phyloP scores from a whole-genome alignment of 2,888 invertebrate genomes.

The Germaria angustata region DNA sequence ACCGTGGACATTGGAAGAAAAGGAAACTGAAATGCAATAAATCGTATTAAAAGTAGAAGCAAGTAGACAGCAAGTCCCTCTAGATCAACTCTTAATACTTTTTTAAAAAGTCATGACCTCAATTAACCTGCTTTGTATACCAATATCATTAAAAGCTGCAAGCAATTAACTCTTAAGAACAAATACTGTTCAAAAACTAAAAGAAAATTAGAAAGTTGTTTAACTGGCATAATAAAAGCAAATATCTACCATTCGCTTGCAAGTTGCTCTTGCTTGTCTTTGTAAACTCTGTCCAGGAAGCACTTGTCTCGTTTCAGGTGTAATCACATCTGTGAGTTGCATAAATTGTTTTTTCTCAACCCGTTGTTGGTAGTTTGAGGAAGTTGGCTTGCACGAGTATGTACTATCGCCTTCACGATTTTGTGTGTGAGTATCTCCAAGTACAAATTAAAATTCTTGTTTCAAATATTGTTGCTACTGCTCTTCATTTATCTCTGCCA shows the following conservation, averaged over 20 bases:
- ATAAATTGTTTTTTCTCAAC: constrained; percentile 2
- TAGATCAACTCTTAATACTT: neutral
- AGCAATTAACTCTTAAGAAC: neutral
- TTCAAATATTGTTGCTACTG: neutral
- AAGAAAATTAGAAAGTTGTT: neutral
- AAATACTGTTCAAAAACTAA: neutral
- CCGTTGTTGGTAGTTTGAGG: neutral
- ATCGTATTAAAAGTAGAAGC: neutral
- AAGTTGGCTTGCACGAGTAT: neutral
- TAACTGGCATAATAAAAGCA: neutral
- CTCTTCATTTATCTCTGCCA: constrained; percentile 28
- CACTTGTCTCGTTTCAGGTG: neutral
- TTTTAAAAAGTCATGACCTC: neutral
- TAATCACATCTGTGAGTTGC: constrained; percentile 3
- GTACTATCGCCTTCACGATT: neutral
- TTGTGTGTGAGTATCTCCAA: neutral
- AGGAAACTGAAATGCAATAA: neutral
- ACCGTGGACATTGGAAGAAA: constrained; percentile 28
- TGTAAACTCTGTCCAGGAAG: neutral
- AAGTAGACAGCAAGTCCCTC: neutral
- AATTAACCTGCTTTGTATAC: neutral
- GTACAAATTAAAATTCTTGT: constrained; percentile 9
- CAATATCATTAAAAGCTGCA: neutral
- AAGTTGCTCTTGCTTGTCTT: neutral
- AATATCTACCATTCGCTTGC: neutral